These are phyloP conservation scores for Acrobasis consociella DNA, from an alignment of 2,888 invertebrate species.

Conservation along the genomic window DNA sequence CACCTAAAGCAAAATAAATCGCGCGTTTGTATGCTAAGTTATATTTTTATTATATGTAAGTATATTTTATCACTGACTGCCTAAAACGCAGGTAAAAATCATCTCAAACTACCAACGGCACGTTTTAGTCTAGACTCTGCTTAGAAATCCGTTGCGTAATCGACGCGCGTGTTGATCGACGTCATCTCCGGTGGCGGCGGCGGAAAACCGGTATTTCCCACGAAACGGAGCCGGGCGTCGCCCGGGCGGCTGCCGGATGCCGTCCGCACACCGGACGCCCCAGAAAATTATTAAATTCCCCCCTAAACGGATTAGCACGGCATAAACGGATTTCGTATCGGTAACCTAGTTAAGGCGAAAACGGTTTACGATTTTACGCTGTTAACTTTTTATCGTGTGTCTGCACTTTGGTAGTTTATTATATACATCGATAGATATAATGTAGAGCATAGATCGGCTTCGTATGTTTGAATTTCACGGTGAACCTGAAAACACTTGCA, in stretches of 20 bases:
- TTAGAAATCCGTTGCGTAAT: slow-evolving; percentile 33
- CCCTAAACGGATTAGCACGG: slow-evolving; percentile 13
- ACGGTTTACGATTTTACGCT: neutral
- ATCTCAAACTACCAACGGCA: neutral
- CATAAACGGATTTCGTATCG: slow-evolving; percentile 13
- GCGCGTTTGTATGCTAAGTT: no score
- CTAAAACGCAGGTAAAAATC: slow-evolving; percentile 5
- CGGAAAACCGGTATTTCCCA: slow-evolving; percentile 54
- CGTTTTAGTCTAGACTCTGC: slow-evolving; percentile 7
- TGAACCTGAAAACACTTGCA: no score
- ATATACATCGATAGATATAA: no score
- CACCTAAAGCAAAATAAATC: no score
- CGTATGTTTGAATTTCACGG: no score
- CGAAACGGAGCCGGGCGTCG: slow-evolving; percentile 46
- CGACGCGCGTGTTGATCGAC: slow-evolving; percentile 1
- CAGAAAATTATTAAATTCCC: slow-evolving; percentile 19
- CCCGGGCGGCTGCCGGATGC: neutral
- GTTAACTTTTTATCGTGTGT: no score
- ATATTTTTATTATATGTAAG: no score
- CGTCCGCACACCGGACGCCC: neutral
- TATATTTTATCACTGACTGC: no score
- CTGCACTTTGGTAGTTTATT: no score
- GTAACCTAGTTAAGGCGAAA: neutral
- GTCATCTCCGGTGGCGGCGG: slow-evolving; percentile 26
- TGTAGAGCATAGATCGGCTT: no score